phyloP scores from a whole-genome alignment of 2,888 invertebrate genomes.

The Oligia fasciuncula region DNA sequence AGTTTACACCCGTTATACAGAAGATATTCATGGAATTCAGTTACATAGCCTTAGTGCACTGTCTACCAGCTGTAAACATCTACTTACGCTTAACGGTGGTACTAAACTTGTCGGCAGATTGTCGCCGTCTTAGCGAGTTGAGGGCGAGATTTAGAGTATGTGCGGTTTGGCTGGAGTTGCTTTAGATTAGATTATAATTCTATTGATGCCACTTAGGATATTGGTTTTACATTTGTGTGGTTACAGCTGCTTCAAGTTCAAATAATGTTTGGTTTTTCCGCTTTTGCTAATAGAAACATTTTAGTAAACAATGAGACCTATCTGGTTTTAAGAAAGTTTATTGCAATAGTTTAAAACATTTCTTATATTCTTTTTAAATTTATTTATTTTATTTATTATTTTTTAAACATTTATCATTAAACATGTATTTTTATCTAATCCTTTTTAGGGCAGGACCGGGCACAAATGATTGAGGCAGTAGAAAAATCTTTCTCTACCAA shows the following conservation, averaged over 20 bases:
- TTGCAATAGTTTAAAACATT: too few species aligned
- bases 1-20: slow-evolving; percentile 45
- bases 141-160: slow-evolving; percentile 51
- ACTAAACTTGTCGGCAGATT: slow-evolving; percentile 65
- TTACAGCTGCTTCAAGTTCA: not conserved
- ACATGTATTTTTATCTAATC: not conserved
- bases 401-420: too few species aligned
- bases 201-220: slow-evolving; percentile 20
- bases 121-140: slow-evolving; percentile 58
- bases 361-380: not conserved
- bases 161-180: slow-evolving; percentile 36
- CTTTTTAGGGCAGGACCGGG: not conserved
- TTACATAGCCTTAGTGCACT: slow-evolving; percentile 60
- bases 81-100: slow-evolving; percentile 62
- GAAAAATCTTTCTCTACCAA: slow-evolving; percentile 11
- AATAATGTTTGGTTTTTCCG: not conserved
- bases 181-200: slow-evolving; percentile 49
- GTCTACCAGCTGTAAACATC: slow-evolving; percentile 73
- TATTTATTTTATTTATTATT: too few species aligned
- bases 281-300: not conserved
- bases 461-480: slow-evolving; percentile 4
- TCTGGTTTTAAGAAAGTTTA: not conserved
- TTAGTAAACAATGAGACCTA: not conserved
- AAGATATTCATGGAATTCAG: slow-evolving; percentile 67
- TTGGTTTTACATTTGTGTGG: slow-evolving; percentile 7